Evolutionary conservation across 2,797 vertebrate genomes (phyloP), one percentile per base, ranked within the genome.

Genomic region (Steatocranus sp.): DNA sequence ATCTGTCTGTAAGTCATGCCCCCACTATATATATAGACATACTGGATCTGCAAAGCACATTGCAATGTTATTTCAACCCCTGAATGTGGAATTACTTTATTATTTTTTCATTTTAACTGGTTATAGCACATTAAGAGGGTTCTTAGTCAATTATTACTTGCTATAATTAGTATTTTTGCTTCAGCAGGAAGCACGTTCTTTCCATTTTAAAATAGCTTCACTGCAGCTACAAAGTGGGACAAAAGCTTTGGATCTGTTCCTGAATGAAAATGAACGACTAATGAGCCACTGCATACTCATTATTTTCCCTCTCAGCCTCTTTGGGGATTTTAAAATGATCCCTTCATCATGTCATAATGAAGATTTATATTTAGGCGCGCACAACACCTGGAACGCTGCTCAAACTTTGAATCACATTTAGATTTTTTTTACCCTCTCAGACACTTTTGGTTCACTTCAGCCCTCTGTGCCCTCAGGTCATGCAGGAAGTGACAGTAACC

Each of bases 401-500:
- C 78, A 54, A 68, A 27, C 34, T 15, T 53, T 70, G 38, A 80
- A 77, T 79, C 36, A 54, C 20, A 49, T 32, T 79, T 30, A 48
- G 30, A 10, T 48, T 51, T 30, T 70, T 70, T 89, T 51, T 17
- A 86, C 54, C 34, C 38, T 32, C 63, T 34, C 17, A 11, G 34
- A 18, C 18, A 27, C 25, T 73, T 84, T 90, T 3, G 0, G 41
- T 81, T 84, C 75, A 81, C 20, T 58, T 20, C 41, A 4, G 41
- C 68, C 49, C 76, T 11, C 61, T 43, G 36, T 36, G 23, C 80
- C 86, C 82, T 43, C 14, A 0, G 84, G 91, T 85, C 84, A 81
- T 30, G 83, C 84, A 94, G 94, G 95, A 95, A 94, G 89, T 79
- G 75, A 85, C 75, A 80, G 53, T 12, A 49, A 83, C 88, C 88